Percentiles rank a stretch among this genome's conserved stretches.
Conservation (phyloP, 2,888 invertebrate genomes). For the Ophion ventricosus region DNA sequence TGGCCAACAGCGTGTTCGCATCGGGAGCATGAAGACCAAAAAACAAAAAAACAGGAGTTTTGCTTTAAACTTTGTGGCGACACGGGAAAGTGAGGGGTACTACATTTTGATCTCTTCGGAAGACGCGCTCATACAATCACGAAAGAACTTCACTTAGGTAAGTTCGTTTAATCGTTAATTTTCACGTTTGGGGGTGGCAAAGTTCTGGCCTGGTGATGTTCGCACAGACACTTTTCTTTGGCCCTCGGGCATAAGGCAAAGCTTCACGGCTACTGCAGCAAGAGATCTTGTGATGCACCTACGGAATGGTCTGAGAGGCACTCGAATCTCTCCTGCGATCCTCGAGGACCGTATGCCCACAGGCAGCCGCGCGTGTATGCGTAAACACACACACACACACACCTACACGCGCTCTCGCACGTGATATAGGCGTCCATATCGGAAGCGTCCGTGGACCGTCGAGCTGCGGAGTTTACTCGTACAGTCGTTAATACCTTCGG, state of each 20-base stretch:
- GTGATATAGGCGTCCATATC: conserved; percentile 14
- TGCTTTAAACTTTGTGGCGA: too few relatives aligned
- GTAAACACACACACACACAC: conserved; percentile 2
- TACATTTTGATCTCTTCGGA: too few relatives aligned
- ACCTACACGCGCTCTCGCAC: too few relatives aligned
- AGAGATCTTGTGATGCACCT: conserved; percentile 43
- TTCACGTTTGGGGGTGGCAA: conserved; percentile 52
- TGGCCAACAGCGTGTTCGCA: too few relatives aligned
- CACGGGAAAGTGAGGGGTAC: too few relatives aligned
- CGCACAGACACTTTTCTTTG: conserved; percentile 57
- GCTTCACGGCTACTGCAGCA: conserved; percentile 33
- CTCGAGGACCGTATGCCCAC: conserved; percentile 47
- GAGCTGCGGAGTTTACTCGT: conserved; percentile 68
- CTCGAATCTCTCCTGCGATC: conserved; percentile 45
- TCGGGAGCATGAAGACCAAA: too few relatives aligned
- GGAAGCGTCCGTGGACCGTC: conserved; percentile 13
- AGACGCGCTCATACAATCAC: too few relatives aligned
- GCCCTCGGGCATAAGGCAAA: conserved; percentile 42
- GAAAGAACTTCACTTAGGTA: too few relatives aligned
- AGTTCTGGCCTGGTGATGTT: conserved; percentile 53
- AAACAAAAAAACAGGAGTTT: too few relatives aligned
- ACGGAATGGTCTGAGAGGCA: conserved; percentile 43
- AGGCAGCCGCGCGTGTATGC: conserved; percentile 14
- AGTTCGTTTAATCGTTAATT: too few relatives aligned
- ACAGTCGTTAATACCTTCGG: conserved; percentile 73